A percentile compares a stretch with the other conserved stretches of the same genome.
Evolutionary conservation across 1,140 invertebrate genomes (phyloP).

Genomic region (Cardiocondyla obscurior): DNA sequence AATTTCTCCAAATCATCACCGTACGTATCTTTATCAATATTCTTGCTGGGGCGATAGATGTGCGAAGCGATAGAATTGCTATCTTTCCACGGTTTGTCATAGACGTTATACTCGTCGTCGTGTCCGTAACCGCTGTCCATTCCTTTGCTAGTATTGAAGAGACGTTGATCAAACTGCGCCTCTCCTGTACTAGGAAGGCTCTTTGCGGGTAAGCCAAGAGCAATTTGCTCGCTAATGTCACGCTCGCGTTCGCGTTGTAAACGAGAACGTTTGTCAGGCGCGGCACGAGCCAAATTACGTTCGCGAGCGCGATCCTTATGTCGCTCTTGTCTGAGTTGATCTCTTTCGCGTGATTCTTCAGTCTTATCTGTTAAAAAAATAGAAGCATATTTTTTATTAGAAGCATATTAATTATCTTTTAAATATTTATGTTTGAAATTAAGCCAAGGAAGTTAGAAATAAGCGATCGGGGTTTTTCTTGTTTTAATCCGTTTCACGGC

Average conservation of each 20-base stretch:
- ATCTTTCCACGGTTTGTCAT: constrained; percentile 97
- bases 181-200: constrained; percentile 88
- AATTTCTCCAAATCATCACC: constrained; percentile 93
- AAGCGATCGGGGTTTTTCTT: too few relatives aligned
- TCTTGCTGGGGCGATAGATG: constrained; percentile 96
- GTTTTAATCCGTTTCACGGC: too few relatives aligned
- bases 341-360: constrained; percentile 93
- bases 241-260: constrained; percentile 96
- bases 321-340: constrained; percentile 94
- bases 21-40: constrained; percentile 95
- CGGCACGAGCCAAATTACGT: constrained; percentile 95
- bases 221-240: constrained; percentile 99
- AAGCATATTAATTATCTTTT: background rate
- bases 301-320: constrained; percentile 97
- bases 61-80: constrained; percentile 92
- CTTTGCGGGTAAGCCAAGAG: constrained; percentile 97
- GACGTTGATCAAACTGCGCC: constrained; percentile 96
- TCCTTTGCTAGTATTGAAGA: constrained; percentile 98
- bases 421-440: background rate
- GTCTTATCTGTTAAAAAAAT: constrained; percentile 83
- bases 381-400: too few relatives aligned
- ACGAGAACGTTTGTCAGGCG: constrained; percentile 96
- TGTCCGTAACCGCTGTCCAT: constrained; percentile 98
- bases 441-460: too few relatives aligned
- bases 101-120: constrained; percentile 99